Base-by-base conservation (phyloP, 2,113 vertebrate genomes). In the Mesoclemmys tuberculata region DNA sequence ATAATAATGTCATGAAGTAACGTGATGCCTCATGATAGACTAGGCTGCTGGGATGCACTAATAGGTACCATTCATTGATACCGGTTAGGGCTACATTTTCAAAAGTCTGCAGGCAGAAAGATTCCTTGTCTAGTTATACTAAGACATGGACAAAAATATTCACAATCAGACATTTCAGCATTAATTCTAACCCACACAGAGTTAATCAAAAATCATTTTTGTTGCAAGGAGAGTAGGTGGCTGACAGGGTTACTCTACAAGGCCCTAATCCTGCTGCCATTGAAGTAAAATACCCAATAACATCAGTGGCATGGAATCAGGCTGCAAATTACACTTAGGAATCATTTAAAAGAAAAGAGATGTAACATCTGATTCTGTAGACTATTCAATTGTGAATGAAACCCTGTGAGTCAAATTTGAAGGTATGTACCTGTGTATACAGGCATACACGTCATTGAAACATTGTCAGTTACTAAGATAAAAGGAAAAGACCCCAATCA, bases 111-210 rank as follows among this genome's bases (percentile, higher is more conserved):
- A 84, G 84, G 89, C 96, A 89, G 90, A 68, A 94, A 93, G 85
- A 24, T 81, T 96, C 92, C 80, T 75, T 64, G 3, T 8, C 55
- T 91, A 78, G 91, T 97, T 96, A 96, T 90, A 87, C 88, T 84
- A 94, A 90, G 38, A 71, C 80, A 31, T 41, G 80, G 87, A 71
- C 95, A 85, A 84, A 91, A 95, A 55, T 16, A 58, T 48, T 90
- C 35, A 1, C 88, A 90, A 92, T 31, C 54, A 46, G 91, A 79
- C 10, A 22, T 94, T 94, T 94, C 96, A 94, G 75, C 89, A 85
- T 68, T 79, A 51, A 77, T 58, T 83, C 90, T 38, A 51, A 38
- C 87, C 90, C 2, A 1, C 48, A 2, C 0, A 5, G 82, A 87
- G 31, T 0, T 88, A 82, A 78, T 96, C 44, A 51, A 38, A 78